Evolutionary conservation across 2,113 vertebrate genomes (phyloP).

Genomic region (Andinoacara biseriatus): DNA sequence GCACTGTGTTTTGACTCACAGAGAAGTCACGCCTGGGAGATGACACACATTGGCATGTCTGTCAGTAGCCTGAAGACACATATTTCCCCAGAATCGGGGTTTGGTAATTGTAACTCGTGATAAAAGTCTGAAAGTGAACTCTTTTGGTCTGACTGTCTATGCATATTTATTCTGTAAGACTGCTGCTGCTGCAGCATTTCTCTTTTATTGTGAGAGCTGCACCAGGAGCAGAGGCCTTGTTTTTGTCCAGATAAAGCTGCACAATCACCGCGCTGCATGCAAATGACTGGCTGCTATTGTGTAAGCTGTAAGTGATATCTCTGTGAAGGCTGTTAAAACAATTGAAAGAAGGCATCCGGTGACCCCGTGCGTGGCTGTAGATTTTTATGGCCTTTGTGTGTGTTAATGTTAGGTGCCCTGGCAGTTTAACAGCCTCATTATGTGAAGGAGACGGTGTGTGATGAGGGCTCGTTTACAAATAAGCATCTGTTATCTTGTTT

Average conservation of each 20-base stretch:
- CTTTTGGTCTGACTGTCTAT: conserved; percentile 11
- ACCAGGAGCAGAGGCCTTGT: conserved; percentile 34
- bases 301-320: conserved; percentile 55
- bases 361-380: conserved; percentile 43
- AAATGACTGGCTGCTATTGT: conserved; percentile 62
- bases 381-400: conserved; percentile 57
- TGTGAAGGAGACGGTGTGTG: conserved; percentile 29
- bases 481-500: conserved; percentile 56
- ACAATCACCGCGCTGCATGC: conserved; percentile 59
- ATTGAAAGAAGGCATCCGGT: conserved; percentile 41
- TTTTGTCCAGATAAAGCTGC: conserved; percentile 45
- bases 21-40: conserved; percentile 30
- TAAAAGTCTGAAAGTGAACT: conserved; percentile 59
- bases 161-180: conserved; percentile 20
- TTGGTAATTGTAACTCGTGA: conserved; percentile 52
- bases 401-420: conserved; percentile 49
- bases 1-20: conserved; percentile 40
- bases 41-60: conserved; percentile 51
- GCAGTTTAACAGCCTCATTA: conserved; percentile 57
- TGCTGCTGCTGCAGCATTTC: conserved; percentile 23
- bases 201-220: conserved; percentile 30
- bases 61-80: conserved; percentile 51
- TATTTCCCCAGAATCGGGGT: conserved; percentile 45
- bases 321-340: conserved; percentile 64
- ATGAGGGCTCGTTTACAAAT: conserved; percentile 31